Evolutionary conservation across 2,888 invertebrate species (phyloP).

Genomic region (Acronicta aceris): DNA sequence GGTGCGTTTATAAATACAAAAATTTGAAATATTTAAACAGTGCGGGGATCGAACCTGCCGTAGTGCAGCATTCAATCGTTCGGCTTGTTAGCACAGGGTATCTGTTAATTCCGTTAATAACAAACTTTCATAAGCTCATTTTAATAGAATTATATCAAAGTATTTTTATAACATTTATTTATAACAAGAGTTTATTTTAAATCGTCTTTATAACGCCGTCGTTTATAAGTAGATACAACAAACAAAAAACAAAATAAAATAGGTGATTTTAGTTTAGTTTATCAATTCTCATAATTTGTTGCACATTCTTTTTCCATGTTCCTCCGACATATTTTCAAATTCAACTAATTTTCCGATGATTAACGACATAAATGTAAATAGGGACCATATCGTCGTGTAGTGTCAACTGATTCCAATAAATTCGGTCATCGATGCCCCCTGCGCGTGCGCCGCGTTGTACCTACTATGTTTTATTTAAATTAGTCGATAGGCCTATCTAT

Average conservation of each 20-base stretch:
- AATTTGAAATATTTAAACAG: no score
- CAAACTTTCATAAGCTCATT: no score
- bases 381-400: slow-evolving; percentile 17
- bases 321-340: slow-evolving; percentile 28
- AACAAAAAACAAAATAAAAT: not conserved
- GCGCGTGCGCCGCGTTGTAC: slow-evolving; percentile 51
- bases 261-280: not conserved
- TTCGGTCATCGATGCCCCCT: slow-evolving; percentile 52
- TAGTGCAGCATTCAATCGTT: no score
- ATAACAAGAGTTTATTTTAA: no score
- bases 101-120: no score
- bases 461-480: slow-evolving; percentile 56
- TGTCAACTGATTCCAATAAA: slow-evolving; percentile 48
- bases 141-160: no score
- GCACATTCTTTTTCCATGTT: slow-evolving; percentile 14
- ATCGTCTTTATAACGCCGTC: not conserved
- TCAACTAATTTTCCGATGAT: slow-evolving; percentile 48
- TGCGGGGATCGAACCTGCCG: no score
- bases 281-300: not conserved
- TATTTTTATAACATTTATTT: no score
- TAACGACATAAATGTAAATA: slow-evolving; percentile 36
- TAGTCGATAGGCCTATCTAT: slow-evolving; percentile 46
- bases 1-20: no score
- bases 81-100: no score
- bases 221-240: not conserved